Evolutionary conservation across 2,113 vertebrate species (phyloP).

Genomic region (Strix uralensis): DNA sequence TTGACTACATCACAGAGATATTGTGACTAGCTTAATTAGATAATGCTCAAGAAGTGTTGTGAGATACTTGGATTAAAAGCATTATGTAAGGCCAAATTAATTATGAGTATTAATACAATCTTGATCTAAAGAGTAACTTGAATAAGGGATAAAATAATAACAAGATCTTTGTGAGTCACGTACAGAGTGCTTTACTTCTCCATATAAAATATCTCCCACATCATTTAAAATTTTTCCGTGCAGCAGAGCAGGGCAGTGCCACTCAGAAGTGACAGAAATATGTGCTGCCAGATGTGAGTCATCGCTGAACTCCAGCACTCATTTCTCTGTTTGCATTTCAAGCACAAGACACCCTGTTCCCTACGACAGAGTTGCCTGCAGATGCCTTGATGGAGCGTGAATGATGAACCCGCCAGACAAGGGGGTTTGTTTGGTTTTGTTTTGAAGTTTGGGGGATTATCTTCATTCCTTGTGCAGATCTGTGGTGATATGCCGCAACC

Average conservation of each 20-base stretch:
- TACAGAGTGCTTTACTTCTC: neutral
- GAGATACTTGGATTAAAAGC: slow-evolving; percentile 19
- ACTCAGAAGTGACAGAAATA: neutral
- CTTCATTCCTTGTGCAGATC: neutral
- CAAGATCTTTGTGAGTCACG: neutral
- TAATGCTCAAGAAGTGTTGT: neutral
- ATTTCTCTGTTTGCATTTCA: neutral
- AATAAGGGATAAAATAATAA: slow-evolving; percentile 9
- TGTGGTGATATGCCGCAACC: neutral
- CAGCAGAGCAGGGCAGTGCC: neutral
- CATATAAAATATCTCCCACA: neutral
- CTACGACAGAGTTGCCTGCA: neutral
- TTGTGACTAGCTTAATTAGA: slow-evolving; percentile 41
- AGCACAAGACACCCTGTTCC: neutral
- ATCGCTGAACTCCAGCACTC: neutral
- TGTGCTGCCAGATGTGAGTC: neutral
- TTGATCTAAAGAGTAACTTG: slow-evolving; percentile 29
- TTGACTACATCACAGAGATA: neutral
- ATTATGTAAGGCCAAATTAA: slow-evolving; percentile 16
- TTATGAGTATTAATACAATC: slow-evolving; percentile 28
- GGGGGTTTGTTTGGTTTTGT: neutral
- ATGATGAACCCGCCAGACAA: neutral
- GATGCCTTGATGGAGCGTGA: neutral
- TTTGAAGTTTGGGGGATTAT: neutral
- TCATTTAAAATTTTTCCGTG: neutral